Conservation (phyloP, 2,113 vertebrate genomes). For the Naja naja region DNA sequence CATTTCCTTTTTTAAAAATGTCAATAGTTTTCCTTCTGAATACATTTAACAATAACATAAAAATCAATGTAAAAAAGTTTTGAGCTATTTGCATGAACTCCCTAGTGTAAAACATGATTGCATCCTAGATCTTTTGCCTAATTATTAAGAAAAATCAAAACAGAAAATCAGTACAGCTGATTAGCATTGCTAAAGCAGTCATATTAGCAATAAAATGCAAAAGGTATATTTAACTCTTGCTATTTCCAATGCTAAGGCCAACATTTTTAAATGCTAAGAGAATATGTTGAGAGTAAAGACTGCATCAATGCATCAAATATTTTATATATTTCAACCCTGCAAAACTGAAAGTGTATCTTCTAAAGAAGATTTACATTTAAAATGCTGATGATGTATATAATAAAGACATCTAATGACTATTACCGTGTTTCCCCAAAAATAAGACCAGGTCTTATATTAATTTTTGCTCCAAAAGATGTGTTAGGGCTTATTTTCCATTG, state of each 20-base stretch:
- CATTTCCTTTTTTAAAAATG: slow-evolving; percentile 37
- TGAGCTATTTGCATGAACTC: slow-evolving; percentile 68
- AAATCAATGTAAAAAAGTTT: slow-evolving; percentile 34
- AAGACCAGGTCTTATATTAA: no score
- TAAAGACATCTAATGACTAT: background rate
- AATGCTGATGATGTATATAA: background rate
- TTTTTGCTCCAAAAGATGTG: no score
- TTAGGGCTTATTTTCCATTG: no score
- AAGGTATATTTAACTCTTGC: slow-evolving; percentile 67
- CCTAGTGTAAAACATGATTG: slow-evolving; percentile 75
- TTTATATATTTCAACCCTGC: background rate
- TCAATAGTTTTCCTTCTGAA: slow-evolving; percentile 60
- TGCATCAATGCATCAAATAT: slow-evolving; percentile 19
- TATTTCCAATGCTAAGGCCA: background rate
- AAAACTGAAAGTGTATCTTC: background rate
- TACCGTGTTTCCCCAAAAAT: no score
- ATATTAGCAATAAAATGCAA: slow-evolving; percentile 63
- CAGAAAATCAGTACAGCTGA: slow-evolving; percentile 76
- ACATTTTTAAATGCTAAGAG: slow-evolving; percentile 1
- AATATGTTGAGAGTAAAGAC: slow-evolving; percentile 2
- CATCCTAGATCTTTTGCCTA: slow-evolving; percentile 73
- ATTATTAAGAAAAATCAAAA: slow-evolving; percentile 78
- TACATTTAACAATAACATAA: slow-evolving; percentile 57
- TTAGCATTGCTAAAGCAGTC: slow-evolving; percentile 74
- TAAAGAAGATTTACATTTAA: background rate